These are phyloP conservation scores for Pelochelys cantorii DNA, from an alignment of 2,797 vertebrate genomes.

Conservation along the genomic window DNA sequence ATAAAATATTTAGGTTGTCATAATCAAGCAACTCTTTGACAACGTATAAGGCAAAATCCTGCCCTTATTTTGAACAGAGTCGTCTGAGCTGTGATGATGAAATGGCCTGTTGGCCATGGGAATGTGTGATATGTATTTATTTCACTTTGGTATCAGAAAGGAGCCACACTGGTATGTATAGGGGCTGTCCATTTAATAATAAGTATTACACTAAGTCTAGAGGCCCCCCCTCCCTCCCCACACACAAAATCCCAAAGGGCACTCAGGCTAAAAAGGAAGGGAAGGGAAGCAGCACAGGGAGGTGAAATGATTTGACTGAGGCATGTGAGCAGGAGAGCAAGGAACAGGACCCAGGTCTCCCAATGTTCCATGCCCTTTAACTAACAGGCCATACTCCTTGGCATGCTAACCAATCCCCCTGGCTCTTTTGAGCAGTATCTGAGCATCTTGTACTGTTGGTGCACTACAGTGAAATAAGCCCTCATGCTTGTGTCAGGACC, in stretches of 20 bases:
- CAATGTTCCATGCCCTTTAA: not conserved
- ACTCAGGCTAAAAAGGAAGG: not conserved
- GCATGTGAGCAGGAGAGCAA: not conserved
- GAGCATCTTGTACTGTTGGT: not conserved
- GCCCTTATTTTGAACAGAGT: not conserved
- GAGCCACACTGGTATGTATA: not conserved
- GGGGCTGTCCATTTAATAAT: not conserved
- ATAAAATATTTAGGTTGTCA: not conserved
- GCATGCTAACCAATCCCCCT: not conserved
- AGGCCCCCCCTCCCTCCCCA: too few species aligned
- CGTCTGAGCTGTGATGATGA: not conserved
- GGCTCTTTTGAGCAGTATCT: constrained; percentile 20
- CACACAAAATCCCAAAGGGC: not conserved
- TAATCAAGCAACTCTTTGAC: not conserved
- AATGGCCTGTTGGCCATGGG: not conserved
- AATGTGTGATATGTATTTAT: not conserved
- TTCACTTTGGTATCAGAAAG: not conserved
- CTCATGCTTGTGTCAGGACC: accelerated
- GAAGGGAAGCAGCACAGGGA: not conserved
- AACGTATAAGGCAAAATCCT: not conserved
- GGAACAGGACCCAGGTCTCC: not conserved
- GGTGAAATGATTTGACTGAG: not conserved
- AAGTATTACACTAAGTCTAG: not conserved
- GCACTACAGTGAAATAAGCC: not conserved
- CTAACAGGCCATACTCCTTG: not conserved